phyloP scores from a whole-genome alignment of 2,888 invertebrate genomes.

The Phragmatobia fuliginosa region DNA sequence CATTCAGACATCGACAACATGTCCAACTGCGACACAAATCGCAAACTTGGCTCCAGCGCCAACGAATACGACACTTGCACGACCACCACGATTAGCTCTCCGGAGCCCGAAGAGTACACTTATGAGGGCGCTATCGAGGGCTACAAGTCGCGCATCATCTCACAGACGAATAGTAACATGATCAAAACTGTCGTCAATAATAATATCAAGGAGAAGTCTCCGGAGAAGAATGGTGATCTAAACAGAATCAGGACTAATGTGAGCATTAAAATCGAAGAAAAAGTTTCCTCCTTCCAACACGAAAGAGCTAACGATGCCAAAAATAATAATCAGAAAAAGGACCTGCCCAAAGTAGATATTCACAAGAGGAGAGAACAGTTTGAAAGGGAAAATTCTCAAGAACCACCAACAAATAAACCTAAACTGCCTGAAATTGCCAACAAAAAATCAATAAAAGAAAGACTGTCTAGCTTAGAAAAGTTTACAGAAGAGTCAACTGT shows the following conservation, averaged over 20 bases:
- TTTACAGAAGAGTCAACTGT: conserved; percentile 86
- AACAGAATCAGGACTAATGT: conserved; percentile 82
- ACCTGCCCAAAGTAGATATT: conserved; percentile 93
- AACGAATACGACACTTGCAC: conserved; percentile 90
- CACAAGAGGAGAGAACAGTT: conserved; percentile 94
- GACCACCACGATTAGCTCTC: conserved; percentile 89
- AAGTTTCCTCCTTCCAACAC: conserved; percentile 87
- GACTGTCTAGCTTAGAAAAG: conserved; percentile 90
- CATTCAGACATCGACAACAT: conserved; percentile 84
- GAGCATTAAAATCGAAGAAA: conserved; percentile 88
- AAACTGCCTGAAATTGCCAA: conserved; percentile 88
- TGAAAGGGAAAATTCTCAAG: conserved; percentile 89
- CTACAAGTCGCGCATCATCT: conserved; percentile 92
- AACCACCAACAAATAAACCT: conserved; percentile 81
- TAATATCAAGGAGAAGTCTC: conserved; percentile 80
- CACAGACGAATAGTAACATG: conserved; percentile 83
- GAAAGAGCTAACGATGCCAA: conserved; percentile 78
- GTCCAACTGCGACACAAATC: conserved; percentile 80
- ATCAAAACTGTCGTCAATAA: conserved; percentile 80
- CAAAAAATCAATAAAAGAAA: conserved; percentile 90
- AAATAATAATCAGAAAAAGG: conserved; percentile 83
- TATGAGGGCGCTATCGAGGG: conserved; percentile 95
- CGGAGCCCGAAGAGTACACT: conserved; percentile 92
- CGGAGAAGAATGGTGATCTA: conserved; percentile 78
- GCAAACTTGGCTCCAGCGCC: conserved; percentile 82